Percentiles rank a stretch among this genome's conserved stretches.
phyloP scores from a whole-genome alignment of 2,797 vertebrate species.

The Sylvia borin region DNA sequence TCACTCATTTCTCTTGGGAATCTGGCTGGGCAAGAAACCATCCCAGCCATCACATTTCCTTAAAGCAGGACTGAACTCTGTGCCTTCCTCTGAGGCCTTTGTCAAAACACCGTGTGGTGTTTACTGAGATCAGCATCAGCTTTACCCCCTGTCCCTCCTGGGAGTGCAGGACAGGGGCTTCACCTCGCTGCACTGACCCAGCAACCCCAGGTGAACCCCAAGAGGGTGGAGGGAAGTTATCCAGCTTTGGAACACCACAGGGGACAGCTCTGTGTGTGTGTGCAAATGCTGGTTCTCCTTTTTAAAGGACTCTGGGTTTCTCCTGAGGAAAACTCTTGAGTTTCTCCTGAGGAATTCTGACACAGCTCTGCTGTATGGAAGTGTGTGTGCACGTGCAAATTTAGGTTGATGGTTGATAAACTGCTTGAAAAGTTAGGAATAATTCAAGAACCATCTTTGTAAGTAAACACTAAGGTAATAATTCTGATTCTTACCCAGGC shows the following conservation, averaged over 20 bases:
- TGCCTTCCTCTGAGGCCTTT: not conserved
- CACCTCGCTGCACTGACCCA: not conserved
- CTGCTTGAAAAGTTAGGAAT: not conserved
- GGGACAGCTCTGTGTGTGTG: not conserved
- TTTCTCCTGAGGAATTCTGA: not conserved
- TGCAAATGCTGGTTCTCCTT: accelerated
- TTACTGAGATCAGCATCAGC: not conserved
- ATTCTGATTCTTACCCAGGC: not conserved
- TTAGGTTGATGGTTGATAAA: not conserved
- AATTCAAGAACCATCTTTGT: conserved; percentile 4
- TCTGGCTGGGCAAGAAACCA: not conserved
- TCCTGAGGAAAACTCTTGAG: not conserved
- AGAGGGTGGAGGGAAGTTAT: not conserved
- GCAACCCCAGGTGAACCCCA: not conserved
- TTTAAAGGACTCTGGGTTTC: not conserved
- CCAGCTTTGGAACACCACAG: accelerated
- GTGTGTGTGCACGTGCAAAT: not conserved
- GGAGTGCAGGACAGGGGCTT: not conserved
- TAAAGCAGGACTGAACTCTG: not conserved
- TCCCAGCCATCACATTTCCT: not conserved
- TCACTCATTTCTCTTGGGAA: not conserved
- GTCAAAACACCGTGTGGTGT: not conserved
- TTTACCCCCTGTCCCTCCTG: not conserved
- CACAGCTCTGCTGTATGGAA: not conserved
- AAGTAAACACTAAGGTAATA: not conserved